Evolutionary conservation across 2,113 vertebrate species (phyloP).

Genomic region (Tonatia bakeri): DNA sequence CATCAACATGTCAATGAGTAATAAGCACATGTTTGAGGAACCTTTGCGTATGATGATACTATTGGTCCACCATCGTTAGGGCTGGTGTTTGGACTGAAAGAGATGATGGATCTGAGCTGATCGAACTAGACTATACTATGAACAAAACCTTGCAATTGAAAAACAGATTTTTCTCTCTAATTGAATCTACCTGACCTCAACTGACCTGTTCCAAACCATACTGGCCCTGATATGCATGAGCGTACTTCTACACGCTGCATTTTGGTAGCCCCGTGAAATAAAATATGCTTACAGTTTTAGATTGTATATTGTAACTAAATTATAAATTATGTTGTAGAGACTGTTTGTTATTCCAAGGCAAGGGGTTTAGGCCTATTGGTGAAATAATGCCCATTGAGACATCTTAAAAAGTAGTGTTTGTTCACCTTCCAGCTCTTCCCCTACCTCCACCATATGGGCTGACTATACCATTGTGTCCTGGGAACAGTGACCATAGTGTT

Average conservation of each 20-base stretch:
- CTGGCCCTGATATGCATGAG: not conserved
- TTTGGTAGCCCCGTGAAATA: not conserved
- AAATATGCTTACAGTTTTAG: not conserved
- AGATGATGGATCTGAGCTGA: not conserved
- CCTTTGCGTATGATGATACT: not conserved
- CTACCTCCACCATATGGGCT: fast-evolving
- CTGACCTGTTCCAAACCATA: not conserved
- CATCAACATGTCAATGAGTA: not conserved
- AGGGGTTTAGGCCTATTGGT: not conserved
- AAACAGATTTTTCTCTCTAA: not conserved
- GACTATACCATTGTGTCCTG: not conserved
- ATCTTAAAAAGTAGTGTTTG: not conserved
- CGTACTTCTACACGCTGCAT: no score
- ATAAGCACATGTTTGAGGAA: not conserved
- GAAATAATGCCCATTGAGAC: not conserved
- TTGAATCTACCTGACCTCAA: not conserved
- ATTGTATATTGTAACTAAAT: not conserved
- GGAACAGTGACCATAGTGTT: not conserved
- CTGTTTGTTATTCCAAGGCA: not conserved
- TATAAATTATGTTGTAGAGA: not conserved
- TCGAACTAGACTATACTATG: not conserved
- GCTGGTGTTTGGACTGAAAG: not conserved
- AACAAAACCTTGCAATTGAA: not conserved
- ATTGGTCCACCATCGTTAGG: not conserved
- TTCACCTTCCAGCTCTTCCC: not conserved